Percentiles rank a stretch among this genome's conserved stretches.
Conservation (phyloP, 1,140 invertebrate species). For the Micrasema longulum region DNA sequence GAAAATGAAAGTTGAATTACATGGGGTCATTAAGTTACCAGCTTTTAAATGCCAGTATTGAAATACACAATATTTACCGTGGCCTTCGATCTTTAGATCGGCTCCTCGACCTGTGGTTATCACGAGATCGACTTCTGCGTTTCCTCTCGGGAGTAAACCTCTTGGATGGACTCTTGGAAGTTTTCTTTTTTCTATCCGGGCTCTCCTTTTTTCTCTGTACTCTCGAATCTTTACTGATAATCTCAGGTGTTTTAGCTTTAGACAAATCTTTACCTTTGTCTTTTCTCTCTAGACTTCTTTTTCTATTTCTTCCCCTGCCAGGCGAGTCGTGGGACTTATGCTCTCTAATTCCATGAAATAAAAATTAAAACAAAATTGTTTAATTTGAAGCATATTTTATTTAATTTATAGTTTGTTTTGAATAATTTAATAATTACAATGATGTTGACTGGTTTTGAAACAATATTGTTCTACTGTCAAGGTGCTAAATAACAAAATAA, state of each 20-base stretch:
- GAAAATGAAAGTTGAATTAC: conserved; percentile 2
- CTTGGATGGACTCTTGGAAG: conserved; percentile 9
- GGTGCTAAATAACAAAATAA: too few relatives aligned
- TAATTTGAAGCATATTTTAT: too few relatives aligned
- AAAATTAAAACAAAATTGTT: too few relatives aligned
- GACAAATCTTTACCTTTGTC: conserved; percentile 1
- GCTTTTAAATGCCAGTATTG: too few relatives aligned
- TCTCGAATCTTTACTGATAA: too few relatives aligned
- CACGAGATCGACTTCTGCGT: conserved; percentile 37
- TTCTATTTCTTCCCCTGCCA: conserved; percentile 10
- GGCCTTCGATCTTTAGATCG: conserved; percentile 35
- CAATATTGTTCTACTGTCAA: too few relatives aligned
- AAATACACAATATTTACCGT: conserved; percentile 16
- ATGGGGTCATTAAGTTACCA: not conserved
- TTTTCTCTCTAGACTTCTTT: conserved; percentile 17
- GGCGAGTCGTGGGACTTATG: not conserved
- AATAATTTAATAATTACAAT: too few relatives aligned
- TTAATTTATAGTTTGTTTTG: too few relatives aligned
- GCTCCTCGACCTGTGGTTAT: conserved; percentile 22
- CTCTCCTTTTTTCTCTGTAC: not conserved
- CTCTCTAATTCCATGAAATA: too few relatives aligned
- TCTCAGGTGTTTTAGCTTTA: too few relatives aligned
- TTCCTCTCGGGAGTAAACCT: conserved; percentile 37
- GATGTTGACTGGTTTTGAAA: too few relatives aligned
- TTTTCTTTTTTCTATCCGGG: conserved; percentile 14